Evolutionary conservation across 2,888 invertebrate species (phyloP), one percentile per base, ranked within the genome.

Genomic region (Zeuzera pyrina): DNA sequence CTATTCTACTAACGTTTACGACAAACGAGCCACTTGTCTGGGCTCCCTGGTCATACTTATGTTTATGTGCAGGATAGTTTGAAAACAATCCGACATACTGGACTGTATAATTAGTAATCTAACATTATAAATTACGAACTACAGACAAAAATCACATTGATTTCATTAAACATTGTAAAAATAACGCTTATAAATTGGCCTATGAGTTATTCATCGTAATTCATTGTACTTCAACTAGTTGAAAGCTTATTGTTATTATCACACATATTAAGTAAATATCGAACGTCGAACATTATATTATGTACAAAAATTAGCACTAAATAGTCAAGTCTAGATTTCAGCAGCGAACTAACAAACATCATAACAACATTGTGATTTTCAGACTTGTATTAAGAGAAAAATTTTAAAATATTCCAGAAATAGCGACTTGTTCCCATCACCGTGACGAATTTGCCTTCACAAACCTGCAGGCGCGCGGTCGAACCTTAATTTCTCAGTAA

Each of bases 171-270:
- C 69, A 70, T 77, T 83, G 81, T 81, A 79, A 79, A 83, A 81
- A 83, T 83, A 81, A 79, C 73, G 67, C 73, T 72, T 70, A 70
- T 71, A 74, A 77, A 79, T 77, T 79, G 78, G 67, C 78, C 74
- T 77, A 81, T 68, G 49, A 65, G 65, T 72, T 60, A 65, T 14
- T 57, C 52, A 63, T 73, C 67, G 60, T 55, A 63, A 67, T 72
- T 77, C 76, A 78, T 77, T 77, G 83, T 81, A 77, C 70, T 76
- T 63, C 57, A 68, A 64, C 76, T 79, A 79, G 63, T 70, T 72
- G 70, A 70, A 78, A 83, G 83, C 81, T 81, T 83, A 81, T 59
- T 55, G 50, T 71, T 81, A 81, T 79, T 83, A 83, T 83, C 83
- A 83, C 83, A 83, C 83, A 69, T 72, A 73, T 57, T 65, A 68